These are phyloP conservation scores for Xenus cinereus DNA, from an alignment of 2,113 vertebrate genomes.

Conservation along the genomic window DNA sequence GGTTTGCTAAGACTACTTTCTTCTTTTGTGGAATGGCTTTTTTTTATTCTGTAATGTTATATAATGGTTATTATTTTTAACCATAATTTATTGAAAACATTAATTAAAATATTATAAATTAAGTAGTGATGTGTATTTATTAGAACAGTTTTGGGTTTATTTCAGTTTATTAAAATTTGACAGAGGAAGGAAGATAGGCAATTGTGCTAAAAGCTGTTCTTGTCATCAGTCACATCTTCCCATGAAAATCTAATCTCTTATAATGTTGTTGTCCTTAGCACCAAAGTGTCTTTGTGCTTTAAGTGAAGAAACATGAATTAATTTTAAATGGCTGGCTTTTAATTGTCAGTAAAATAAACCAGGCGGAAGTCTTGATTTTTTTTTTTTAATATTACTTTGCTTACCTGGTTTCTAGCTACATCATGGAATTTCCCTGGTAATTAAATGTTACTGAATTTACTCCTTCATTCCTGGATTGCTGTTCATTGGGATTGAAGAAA, in stretches of 20 bases:
- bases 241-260: neutral
- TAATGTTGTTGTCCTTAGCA: neutral
- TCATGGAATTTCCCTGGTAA: neutral
- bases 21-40: neutral
- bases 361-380: neutral
- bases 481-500: neutral
- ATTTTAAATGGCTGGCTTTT: neutral
- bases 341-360: neutral
- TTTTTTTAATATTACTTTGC: neutral
- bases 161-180: neutral
- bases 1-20: neutral
- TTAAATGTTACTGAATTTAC: neutral
- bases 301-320: neutral
- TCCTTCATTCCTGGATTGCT: neutral
- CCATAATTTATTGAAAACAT: accelerated
- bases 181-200: neutral
- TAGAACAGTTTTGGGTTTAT: neutral
- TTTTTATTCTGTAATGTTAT: neutral
- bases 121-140: neutral
- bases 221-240: neutral
- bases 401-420: neutral
- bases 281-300: neutral
- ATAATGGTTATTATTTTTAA: accelerated
- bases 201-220: neutral
- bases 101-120: too few relatives aligned